Evolutionary conservation across 92 coral and sea anemone species (phyloP), one percentile per base, ranked within the genome.

Genomic region (Nematostella vectensis): DNA sequence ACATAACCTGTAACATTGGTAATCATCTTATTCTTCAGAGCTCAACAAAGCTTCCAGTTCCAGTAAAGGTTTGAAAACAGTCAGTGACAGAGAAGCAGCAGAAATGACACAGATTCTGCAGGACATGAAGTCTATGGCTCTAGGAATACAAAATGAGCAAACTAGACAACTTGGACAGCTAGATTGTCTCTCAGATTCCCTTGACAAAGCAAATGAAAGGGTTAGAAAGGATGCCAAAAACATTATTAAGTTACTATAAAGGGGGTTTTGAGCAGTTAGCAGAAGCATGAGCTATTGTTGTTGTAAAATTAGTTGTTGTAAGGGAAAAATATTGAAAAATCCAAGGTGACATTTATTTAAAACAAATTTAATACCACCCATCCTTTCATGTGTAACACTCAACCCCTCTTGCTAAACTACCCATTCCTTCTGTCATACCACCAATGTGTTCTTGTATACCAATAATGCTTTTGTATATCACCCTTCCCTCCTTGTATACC

Each of bases 121-220:
- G 26, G 72, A 71, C 60, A 81, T 93, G 93, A 81, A 64, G 53
- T 56, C 91, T 29, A 54, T 93, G 74, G 96, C 99, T 3, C 68
- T 87, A 38, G 96, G 96, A 16, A 86, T 93, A 6, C 83, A 84
- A 40, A 79, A 67, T 12, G 99, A 93, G 50, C 89, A 82, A 50
- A 65, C 69, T 30, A 73, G 99, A 36, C 99, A 93, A 54, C 68
- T 83, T 2, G 62, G 66, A 20, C 76, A 77, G 80, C 68, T 87
- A 45, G 99, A 93, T 38, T 37, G 53, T 21, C 65, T 93, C 21
- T 78, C 99, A 33, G 88, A 87, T 57, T 93, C 99, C 17, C 88
- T 86, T 53, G 96, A 86, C 52, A 87, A 93, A 67, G 99, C 96
- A 11, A 75, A 82, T 29, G 89, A 82, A 58, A 86, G 96, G 56